These are phyloP conservation scores for Drosophila austrosaltans DNA, from an alignment of 2,888 invertebrate species.

Conservation along the genomic window DNA sequence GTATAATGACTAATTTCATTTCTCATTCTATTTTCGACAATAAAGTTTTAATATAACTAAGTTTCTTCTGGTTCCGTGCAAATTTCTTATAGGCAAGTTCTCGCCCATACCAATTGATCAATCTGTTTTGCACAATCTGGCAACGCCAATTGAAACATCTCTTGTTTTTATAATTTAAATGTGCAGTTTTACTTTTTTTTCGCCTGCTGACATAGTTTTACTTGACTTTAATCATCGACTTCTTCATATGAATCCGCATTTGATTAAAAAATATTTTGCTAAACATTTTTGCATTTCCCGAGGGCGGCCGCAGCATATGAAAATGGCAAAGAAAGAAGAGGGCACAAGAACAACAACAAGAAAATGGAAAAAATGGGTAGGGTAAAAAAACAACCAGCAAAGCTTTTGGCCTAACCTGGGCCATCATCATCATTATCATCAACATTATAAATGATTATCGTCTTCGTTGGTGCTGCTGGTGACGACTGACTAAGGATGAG, in stretches of 20 bases:
- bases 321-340: neutral
- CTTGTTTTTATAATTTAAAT: neutral
- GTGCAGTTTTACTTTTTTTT: neutral
- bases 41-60: too few relatives aligned
- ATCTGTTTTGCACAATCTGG: neutral
- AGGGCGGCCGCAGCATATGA: neutral
- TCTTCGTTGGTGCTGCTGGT: neutral
- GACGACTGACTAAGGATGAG: neutral
- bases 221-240: neutral
- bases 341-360: neutral
- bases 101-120: too few relatives aligned
- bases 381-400: neutral
- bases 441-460: neutral
- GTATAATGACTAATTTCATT: too few relatives aligned
- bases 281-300: neutral
- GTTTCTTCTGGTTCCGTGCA: too few relatives aligned
- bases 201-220: neutral
- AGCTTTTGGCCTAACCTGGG: constrained; percentile 4
- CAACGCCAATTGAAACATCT: neutral
- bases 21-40: too few relatives aligned
- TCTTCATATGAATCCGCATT: neutral
- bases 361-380: too few relatives aligned
- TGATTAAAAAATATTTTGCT: neutral
- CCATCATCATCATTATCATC: neutral
- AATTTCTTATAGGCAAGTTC: too few relatives aligned